Evolutionary conservation across 1,140 invertebrate genomes (phyloP), one percentile per base, ranked within the genome.

Genomic region (Dinothrombium tinctorium): DNA sequence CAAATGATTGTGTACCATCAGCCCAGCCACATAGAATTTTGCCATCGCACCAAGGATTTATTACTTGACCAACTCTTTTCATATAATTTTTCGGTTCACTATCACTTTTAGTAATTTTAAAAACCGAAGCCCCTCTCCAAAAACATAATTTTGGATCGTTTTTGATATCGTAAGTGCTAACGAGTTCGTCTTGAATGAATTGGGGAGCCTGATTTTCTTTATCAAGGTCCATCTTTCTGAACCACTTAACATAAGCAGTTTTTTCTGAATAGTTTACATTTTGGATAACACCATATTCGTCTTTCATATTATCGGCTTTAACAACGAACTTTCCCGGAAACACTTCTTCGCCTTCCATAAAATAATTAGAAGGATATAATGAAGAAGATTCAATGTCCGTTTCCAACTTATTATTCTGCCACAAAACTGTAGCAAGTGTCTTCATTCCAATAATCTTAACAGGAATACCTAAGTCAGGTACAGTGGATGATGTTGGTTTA

Each of bases 321-420:
- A 81, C 66, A 4, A 92, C 83, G 65, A 83, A 92, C 61, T 90
- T 84, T 9, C 86, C 87, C 17, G 86, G 84, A 55, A 92, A 92
- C 59, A 89, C 92, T 62, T 92, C 87, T 54, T 84, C 79, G 50
- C 87, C 83, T 58, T 92, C 87, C 50, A 92, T 60, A n/a, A n/a
- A n/a, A 54, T 90, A 81, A 56, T 92, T 81, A 47, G 90, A 82
- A 2, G 84, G 86, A 62, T 80, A 89, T 2, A 94, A 61, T 35
- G 83, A 72, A 5, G 74, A 76, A 0, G 84, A 87, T 1, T 74
- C 73, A 47, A 92, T 77, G 19, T 73, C 71, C 53, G 63, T 59
- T 61, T 86, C 78, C 41, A 77, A 68, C 1, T 69, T 69, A 14
- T 79, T 78, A 65, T 86, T 77, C 71, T 79, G 56, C 15, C 52